A percentile compares a stretch with the other conserved stretches of the same genome.
These are phyloP conservation scores for Cololabis saira DNA, from an alignment of 2,113 vertebrate genomes.

Conservation along the genomic window DNA sequence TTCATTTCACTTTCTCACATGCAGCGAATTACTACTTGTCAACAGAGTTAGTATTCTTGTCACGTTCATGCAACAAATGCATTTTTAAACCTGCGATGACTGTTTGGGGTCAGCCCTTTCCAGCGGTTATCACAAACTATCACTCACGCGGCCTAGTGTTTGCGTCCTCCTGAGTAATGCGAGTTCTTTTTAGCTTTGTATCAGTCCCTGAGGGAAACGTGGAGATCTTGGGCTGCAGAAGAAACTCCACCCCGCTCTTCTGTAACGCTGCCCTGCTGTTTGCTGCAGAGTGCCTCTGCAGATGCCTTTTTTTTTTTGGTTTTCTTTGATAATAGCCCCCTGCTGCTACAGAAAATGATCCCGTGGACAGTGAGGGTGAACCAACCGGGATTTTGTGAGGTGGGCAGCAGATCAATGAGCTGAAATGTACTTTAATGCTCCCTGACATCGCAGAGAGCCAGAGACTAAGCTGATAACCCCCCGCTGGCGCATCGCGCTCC, in stretches of 20 bases:
- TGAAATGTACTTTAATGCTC: not conserved
- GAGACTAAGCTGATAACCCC: no score
- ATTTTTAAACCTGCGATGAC: not conserved
- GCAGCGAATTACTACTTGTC: not conserved
- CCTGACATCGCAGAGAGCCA: not conserved
- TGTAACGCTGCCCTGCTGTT: not conserved
- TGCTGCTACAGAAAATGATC: constrained; percentile 11
- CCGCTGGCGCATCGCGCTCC: no score
- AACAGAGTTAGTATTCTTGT: not conserved
- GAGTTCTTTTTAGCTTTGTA: not conserved
- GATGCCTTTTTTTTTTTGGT: not conserved
- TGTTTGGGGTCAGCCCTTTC: not conserved
- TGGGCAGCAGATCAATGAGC: not conserved
- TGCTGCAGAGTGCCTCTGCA: not conserved
- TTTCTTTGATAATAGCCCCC: not conserved
- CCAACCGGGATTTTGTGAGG: not conserved
- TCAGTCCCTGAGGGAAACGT: not conserved
- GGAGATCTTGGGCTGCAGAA: not conserved
- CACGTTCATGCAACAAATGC: not conserved
- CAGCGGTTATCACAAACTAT: not conserved
- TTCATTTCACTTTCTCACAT: not conserved
- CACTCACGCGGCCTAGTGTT: not conserved
- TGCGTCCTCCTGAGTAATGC: not conserved
- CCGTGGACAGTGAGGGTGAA: not conserved
- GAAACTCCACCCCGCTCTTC: not conserved